Conservation (phyloP, 2,113 vertebrate genomes). For the Gymnorhina tibicen region DNA sequence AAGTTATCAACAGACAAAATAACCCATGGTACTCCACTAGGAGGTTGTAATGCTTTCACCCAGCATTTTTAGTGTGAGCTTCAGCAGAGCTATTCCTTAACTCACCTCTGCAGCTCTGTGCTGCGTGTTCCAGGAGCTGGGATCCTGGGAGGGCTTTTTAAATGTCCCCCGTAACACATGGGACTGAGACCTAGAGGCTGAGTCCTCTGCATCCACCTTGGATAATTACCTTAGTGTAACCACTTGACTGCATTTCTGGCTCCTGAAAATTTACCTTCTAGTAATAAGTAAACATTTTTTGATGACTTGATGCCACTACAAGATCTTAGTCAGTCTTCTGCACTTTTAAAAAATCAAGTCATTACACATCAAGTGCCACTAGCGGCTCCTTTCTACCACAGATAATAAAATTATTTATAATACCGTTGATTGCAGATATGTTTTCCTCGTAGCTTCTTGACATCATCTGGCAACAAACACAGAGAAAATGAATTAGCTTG, state of each 20-base stretch:
- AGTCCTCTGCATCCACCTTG: neutral
- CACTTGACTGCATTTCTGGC: neutral
- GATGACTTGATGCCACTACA: neutral
- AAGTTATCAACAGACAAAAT: neutral
- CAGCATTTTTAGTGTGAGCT: neutral
- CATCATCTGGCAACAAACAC: slow-evolving; percentile 78
- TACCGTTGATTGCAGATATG: slow-evolving; percentile 82
- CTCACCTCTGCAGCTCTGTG: neutral
- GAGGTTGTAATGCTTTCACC: neutral
- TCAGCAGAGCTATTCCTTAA: neutral
- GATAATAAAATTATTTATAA: neutral
- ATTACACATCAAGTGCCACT: neutral
- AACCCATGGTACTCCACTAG: neutral
- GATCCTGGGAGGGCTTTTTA: neutral
- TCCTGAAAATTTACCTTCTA: neutral
- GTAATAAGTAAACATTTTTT: neutral
- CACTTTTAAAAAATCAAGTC: neutral
- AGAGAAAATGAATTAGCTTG: slow-evolving; percentile 45
- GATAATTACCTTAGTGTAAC: neutral
- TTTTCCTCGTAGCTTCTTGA: slow-evolving; percentile 80
- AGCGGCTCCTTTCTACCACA: neutral
- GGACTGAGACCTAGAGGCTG: neutral
- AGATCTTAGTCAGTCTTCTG: neutral
- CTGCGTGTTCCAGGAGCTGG: neutral
- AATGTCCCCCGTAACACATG: neutral